Evolutionary conservation across 2,113 vertebrate genomes (phyloP), one percentile per base, ranked within the genome.

Genomic region (Zeus faber): DNA sequence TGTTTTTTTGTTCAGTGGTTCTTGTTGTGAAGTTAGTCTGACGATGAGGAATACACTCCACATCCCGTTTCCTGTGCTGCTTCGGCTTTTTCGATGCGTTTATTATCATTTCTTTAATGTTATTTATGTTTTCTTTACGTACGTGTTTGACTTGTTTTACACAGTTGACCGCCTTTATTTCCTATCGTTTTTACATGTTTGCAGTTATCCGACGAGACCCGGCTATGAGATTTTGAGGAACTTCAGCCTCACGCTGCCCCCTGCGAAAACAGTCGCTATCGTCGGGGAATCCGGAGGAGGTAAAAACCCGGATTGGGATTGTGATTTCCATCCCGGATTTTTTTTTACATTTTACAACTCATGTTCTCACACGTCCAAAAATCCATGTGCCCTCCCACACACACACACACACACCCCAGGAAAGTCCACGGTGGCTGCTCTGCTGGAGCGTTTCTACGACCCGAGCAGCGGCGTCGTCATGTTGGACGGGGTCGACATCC

Each of bases 251-350:
- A 89, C 81, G 0, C 80, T 98, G 22, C 92, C 92, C 0, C 90
- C 94, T 0, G 75, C 83, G 73, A 93, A 92, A 85, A 95, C 92
- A 0, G 90, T 99, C 10, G 96, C 96, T 53, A 91, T 99, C 0
- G 96, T 99, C 49, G 96, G 96, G 41, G 91, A 94, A 33, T 98
- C 96, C 0, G 96, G 96, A 20, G 95, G 93, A 93, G 96, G 96
- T 99, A 77, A 85, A 21, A 0, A 39, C 10, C 33, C 17, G 21
- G 1, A 35, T 21, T 26, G 20, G 24, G 1, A 46, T 17, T 31
- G 2, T n/a, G 10, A 10, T 6, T 59, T 13, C 24, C 29, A 49
- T 20, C 3, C 11, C 14, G 13, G 13, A 14, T n/a, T n/a, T n/a
- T 37, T 11, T n/a, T 14, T n/a, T 37, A 14, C n/a, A n/a, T n/a